Percentiles rank a stretch among this genome's conserved stretches.
Conservation (phyloP, 23 tunicate species). For the Trididemnum nubilum region DNA sequence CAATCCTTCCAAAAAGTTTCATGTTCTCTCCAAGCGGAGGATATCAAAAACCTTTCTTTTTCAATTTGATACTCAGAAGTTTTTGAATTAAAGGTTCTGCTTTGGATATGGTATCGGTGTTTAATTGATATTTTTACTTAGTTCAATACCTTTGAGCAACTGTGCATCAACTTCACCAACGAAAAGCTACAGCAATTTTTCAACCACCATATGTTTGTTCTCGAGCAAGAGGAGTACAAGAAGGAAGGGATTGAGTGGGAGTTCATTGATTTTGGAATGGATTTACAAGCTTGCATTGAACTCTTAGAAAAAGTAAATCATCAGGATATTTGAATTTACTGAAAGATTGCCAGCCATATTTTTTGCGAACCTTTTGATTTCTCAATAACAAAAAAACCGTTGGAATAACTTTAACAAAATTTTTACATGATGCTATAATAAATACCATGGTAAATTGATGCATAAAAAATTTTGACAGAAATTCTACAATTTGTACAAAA, state of each 20-base stretch:
- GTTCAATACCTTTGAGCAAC: slow-evolving; percentile 99
- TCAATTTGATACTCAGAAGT: too few species aligned
- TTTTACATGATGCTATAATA: too few species aligned
- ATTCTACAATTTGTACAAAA: too few species aligned
- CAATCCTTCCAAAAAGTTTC: not conserved
- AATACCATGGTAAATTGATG: not conserved
- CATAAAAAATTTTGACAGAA: too few species aligned
- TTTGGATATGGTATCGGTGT: too few species aligned
- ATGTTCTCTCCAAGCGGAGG: too few species aligned
- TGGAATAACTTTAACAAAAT: not conserved
- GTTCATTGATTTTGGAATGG: slow-evolving; percentile 98
- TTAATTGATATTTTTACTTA: too few species aligned
- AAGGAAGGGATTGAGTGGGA: slow-evolving; percentile 95
- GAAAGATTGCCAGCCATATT: too few species aligned
- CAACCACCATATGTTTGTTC: slow-evolving; percentile 99
- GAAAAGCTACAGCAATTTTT: slow-evolving; percentile 99
- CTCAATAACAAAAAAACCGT: not conserved
- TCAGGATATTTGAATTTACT: too few species aligned
- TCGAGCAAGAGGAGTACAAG: slow-evolving; percentile 98
- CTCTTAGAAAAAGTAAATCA: slow-evolving; percentile 82
- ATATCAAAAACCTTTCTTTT: too few species aligned
- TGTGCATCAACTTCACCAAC: slow-evolving; percentile 99
- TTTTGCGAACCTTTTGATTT: not conserved
- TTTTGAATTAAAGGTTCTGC: too few species aligned
- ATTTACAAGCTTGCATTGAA: slow-evolving; percentile 86